These are phyloP conservation scores for Trilocha varians DNA, from an alignment of 2,888 invertebrate species.

Conservation along the genomic window DNA sequence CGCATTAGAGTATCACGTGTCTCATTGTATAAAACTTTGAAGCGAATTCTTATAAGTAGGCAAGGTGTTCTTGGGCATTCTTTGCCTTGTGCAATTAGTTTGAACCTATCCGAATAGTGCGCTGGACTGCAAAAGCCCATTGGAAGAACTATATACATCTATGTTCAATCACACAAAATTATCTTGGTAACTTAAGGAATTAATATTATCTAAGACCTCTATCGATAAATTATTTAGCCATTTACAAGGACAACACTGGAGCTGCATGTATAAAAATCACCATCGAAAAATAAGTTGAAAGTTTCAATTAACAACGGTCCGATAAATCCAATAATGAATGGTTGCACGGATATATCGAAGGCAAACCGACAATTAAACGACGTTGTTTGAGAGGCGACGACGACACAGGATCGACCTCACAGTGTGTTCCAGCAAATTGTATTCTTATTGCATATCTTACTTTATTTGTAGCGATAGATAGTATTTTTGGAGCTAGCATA, in stretches of 20 bases:
- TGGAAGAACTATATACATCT: no score
- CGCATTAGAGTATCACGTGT: no score
- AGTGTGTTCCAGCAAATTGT: conserved; percentile 1
- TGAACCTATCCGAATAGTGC: no score
- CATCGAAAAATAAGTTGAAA: conserved; percentile 37
- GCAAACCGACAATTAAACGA: conserved; percentile 66
- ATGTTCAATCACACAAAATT: no score
- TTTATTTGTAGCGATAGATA: background rate
- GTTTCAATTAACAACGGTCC: conserved; percentile 69
- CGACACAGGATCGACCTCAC: conserved; percentile 27
- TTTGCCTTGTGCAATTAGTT: no score
- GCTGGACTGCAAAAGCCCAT: no score
- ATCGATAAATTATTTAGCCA: no score
- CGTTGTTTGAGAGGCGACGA: conserved; percentile 46
- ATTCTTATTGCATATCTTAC: background rate
- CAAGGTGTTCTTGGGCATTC: no score
- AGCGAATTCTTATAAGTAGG: no score
- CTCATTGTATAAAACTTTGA: no score
- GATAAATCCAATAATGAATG: conserved; percentile 62
- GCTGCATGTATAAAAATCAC: conserved; percentile 8
- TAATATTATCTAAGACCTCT: background rate
- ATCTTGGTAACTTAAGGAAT: no score
- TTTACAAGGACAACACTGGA: no score
- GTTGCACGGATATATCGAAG: conserved; percentile 61
- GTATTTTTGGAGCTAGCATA: background rate